phyloP scores from a whole-genome alignment of 2,797 vertebrate genomes.

The Lophius americanus region DNA sequence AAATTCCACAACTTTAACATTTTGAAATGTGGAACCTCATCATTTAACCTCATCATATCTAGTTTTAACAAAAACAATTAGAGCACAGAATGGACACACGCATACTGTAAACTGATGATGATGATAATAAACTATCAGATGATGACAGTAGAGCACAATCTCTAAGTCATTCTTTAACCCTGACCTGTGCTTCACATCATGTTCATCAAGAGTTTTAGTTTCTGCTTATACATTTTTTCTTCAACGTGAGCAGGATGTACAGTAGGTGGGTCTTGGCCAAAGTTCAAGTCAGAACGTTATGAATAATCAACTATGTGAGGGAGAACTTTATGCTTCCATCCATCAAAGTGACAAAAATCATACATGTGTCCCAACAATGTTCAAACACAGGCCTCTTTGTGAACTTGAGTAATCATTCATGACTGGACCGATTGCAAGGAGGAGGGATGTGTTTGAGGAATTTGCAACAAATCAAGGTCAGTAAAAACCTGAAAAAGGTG shows the following conservation, averaged over 20 bases:
- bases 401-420: neutral
- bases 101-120: neutral
- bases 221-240: conserved; percentile 17
- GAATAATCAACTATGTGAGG: conserved; percentile 36
- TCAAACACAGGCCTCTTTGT: neutral
- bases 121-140: neutral
- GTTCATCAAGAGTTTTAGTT: conserved; percentile 7
- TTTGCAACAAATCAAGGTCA: conserved; percentile 4
- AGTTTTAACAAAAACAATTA: neutral
- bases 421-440: neutral
- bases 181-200: conserved; percentile 5
- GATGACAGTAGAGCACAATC: neutral
- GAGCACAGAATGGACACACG: neutral
- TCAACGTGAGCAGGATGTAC: conserved; percentile 1
- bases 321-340: conserved; percentile 23
- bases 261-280: conserved; percentile 40
- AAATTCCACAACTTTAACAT: too few relatives aligned
- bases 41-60: too few relatives aligned
- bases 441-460: neutral
- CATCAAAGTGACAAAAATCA: conserved; percentile 11
- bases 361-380: neutral
- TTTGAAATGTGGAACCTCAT: too few relatives aligned
- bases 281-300: conserved; percentile 35
- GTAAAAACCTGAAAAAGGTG: neutral
- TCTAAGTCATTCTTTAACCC: neutral